Percentiles rank a stretch among this genome's conserved stretches.
Evolutionary conservation across 2,888 invertebrate genomes (phyloP).

Genomic region (Trachelus tabidus): DNA sequence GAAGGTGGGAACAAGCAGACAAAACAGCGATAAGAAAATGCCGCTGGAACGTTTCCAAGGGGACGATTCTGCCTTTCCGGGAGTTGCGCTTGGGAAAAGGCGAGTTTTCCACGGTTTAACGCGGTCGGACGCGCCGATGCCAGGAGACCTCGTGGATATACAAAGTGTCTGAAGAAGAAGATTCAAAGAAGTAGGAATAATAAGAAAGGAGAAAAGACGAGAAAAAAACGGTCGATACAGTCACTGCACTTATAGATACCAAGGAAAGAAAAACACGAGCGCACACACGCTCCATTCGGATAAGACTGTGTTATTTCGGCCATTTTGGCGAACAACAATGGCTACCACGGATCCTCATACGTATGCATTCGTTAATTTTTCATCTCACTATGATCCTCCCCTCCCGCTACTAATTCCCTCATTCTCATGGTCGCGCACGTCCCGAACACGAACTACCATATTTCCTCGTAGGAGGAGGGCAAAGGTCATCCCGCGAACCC

Average conservation of each 20-base stretch:
- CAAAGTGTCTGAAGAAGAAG: neutral
- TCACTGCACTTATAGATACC: neutral
- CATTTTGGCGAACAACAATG: slow-evolving; percentile 49
- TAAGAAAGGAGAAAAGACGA: neutral
- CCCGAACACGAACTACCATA: neutral
- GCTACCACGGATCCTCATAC: neutral
- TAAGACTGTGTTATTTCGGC: slow-evolving; percentile 37
- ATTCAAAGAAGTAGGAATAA: neutral
- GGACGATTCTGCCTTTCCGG: neutral
- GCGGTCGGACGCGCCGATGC: neutral
- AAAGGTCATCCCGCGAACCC: neutral
- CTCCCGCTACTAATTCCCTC: neutral
- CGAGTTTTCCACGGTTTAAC: neutral
- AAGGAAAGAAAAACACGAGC: neutral
- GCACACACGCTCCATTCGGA: neutral
- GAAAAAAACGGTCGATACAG: neutral
- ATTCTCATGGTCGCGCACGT: neutral
- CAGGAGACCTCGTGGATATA: neutral
- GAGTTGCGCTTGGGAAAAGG: neutral
- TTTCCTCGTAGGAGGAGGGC: neutral
- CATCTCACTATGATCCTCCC: neutral
- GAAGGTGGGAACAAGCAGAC: slow-evolving; percentile 33
- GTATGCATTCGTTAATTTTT: neutral
- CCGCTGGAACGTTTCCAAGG: slow-evolving; percentile 11
- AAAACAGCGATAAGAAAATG: slow-evolving; percentile 44